Evolutionary conservation across 37 sponge, comb jelly and placozoan species (phyloP), one percentile per base, ranked within the genome.

Genomic region (Spongilla lacustris): DNA sequence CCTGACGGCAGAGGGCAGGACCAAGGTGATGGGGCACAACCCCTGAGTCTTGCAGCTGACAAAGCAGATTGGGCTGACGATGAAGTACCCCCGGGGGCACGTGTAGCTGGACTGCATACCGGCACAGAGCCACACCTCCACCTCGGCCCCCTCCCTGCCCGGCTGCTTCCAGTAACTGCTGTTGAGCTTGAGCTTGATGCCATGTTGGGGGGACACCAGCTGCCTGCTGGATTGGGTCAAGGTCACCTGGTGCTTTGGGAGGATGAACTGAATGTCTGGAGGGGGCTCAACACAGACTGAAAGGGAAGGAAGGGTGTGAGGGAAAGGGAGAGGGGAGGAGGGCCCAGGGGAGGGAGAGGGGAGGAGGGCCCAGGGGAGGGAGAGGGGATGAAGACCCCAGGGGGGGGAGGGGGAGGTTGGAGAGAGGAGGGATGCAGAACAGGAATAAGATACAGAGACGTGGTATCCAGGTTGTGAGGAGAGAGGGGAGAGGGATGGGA

Each of bases 51-150:
- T 84, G 38, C 81, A 80, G 76, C 90, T 90, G 25, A 90, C 32
- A 77, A 90, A 90, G 50, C 75, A 79, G 66, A 84, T 36, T 4
- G 90, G 90, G 36, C 90, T 90, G 67, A 90, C 80, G 11, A 90
- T 58, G 23, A 69, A 69, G 73, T 90, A 70, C 0, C 70, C 70
- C 11, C n/a, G 49, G 24, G 85, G 85, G 80, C 66, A 84, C 70
- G n/a, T 23, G 31, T 4, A 48, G 36, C 84, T 71, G 29, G 31
- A 69, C 26, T 80, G 81, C 84, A 78, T 84, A 32, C 85, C 81
- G 29, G 81, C 90, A 58, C 79, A 46, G 27, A 73, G 4, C 33
- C 85, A 73, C 46, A 80, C 81, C 12, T 78, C 58, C 10, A 77
- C 36, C 33, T 34, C 50, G 1, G 32, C 27, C 12, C 12, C 31